phyloP scores from a whole-genome alignment of 2,888 invertebrate species.

The Brenthis hecate region DNA sequence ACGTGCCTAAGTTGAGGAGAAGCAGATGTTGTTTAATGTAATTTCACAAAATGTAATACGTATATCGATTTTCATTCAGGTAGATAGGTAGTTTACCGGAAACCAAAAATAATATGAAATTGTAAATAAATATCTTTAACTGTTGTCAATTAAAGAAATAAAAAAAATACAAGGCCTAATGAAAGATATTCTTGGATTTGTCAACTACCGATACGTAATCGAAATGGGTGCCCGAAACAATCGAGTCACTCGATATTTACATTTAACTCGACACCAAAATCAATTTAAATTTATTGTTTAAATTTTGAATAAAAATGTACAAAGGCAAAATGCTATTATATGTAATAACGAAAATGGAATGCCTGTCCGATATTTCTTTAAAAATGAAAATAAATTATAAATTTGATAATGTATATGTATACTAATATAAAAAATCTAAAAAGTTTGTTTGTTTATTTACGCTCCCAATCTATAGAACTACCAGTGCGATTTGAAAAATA shows the following conservation, averaged over 20 bases:
- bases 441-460: too few relatives aligned
- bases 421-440: too few relatives aligned
- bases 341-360: background rate
- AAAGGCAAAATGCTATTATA: background rate
- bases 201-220: constrained; percentile 15
- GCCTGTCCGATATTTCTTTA: too few relatives aligned
- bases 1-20: too few relatives aligned
- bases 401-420: too few relatives aligned
- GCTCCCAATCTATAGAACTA: too few relatives aligned
- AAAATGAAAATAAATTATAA: too few relatives aligned
- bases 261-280: constrained; percentile 6
- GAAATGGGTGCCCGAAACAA: constrained; percentile 1
- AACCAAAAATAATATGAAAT: background rate
- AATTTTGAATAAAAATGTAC: background rate
- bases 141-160: constrained; percentile 5
- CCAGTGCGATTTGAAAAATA: too few relatives aligned
- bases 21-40: too few relatives aligned
- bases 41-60: too few relatives aligned
- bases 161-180: constrained; percentile 10
- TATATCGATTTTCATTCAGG: too few relatives aligned
- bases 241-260: constrained; percentile 8
- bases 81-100: too few relatives aligned
- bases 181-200: constrained; percentile 1
- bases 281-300: constrained; percentile 10
- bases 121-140: background rate